These are phyloP conservation scores for Suncus etruscus DNA, from an alignment of 2,113 vertebrate genomes.

Conservation along the genomic window DNA sequence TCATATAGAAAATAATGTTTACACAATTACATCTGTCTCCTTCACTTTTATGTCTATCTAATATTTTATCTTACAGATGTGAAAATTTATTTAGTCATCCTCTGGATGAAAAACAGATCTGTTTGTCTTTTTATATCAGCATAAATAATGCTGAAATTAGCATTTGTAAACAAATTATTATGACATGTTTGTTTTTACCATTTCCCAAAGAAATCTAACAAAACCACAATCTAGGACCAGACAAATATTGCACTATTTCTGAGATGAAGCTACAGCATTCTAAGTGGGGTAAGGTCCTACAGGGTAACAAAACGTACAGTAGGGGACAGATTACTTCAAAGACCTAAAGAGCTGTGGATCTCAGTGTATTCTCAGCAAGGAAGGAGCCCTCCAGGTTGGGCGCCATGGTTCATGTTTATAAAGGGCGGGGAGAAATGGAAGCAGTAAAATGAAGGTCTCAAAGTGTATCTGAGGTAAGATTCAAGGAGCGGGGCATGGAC, in stretches of 20 bases:
- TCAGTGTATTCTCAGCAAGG: slow-evolving; percentile 38
- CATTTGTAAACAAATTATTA: slow-evolving; percentile 35
- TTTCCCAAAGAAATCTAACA: slow-evolving; percentile 27
- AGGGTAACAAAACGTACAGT: neutral
- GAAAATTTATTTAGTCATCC: slow-evolving; percentile 42
- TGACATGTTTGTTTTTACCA: slow-evolving; percentile 51
- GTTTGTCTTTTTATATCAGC: slow-evolving; percentile 60
- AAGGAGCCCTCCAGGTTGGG: slow-evolving; percentile 32
- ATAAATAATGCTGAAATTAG: slow-evolving; percentile 46
- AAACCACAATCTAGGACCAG: slow-evolving; percentile 15
- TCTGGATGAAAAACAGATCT: slow-evolving; percentile 39
- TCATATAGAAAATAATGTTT: neutral
- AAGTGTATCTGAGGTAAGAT: slow-evolving; percentile 63
- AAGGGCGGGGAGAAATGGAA: slow-evolving; percentile 67
- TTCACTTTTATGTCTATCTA: slow-evolving; percentile 38
- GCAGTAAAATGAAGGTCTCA: slow-evolving; percentile 39
- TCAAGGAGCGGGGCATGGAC: neutral
- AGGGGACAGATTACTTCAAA: neutral
- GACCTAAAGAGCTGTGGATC: neutral
- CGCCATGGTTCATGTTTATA: slow-evolving; percentile 71
- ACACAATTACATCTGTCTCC: neutral
- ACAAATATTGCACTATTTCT: slow-evolving; percentile 14
- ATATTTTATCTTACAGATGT: neutral
- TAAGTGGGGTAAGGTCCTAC: neutral
- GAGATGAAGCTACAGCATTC: neutral